Conservation (phyloP, 2,888 invertebrate species). For the Eilema caniola region DNA sequence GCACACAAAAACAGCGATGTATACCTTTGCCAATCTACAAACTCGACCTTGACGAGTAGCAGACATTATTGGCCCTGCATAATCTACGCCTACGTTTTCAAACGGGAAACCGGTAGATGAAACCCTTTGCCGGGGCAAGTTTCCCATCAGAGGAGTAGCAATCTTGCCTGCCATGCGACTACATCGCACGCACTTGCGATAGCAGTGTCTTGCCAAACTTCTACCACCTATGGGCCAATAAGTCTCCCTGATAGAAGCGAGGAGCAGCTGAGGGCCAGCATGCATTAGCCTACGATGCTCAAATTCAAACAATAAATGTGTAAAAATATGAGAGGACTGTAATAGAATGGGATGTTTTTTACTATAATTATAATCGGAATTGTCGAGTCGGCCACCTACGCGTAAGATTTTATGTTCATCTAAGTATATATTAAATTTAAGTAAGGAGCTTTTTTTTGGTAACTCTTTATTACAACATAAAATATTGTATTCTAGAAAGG, state of each 20-base stretch:
- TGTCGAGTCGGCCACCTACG: neutral
- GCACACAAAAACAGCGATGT: too few relatives aligned
- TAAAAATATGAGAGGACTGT: too few relatives aligned
- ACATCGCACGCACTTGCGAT: neutral
- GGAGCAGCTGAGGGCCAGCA: neutral
- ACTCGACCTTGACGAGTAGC: too few relatives aligned
- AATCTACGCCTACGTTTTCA: too few relatives aligned
- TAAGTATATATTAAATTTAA: neutral
- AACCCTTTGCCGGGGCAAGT: neutral
- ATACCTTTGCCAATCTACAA: too few relatives aligned
- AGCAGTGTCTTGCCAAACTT: neutral
- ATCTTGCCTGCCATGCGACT: neutral
- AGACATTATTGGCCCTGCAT: too few relatives aligned
- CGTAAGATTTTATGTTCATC: neutral
- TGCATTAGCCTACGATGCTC: neutral
- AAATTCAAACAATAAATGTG: too few relatives aligned
- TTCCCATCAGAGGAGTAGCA: neutral
- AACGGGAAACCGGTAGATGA: neutral
- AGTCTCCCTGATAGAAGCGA: too few relatives aligned
- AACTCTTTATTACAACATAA: neutral
- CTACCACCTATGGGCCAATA: conserved; percentile 2
- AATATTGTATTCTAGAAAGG: neutral
- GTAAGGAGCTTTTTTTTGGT: neutral
- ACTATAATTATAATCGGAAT: too few relatives aligned
- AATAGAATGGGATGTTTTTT: too few relatives aligned